phyloP scores from a whole-genome alignment of 1,140 invertebrate species.

The Condylostylus longicornis region DNA sequence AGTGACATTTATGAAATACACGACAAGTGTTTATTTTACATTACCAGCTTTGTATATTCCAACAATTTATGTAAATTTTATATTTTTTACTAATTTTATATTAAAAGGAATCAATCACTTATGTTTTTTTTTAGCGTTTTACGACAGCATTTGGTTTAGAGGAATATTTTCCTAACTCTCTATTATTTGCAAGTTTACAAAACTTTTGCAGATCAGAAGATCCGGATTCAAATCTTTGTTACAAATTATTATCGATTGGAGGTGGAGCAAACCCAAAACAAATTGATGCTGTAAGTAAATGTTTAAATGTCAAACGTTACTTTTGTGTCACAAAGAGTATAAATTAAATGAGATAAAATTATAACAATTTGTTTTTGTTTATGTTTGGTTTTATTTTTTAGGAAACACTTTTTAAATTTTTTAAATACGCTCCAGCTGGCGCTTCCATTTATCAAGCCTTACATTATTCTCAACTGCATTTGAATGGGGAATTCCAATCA shows the following conservation, averaged over 20 bases:
- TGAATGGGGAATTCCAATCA: constrained; percentile 24
- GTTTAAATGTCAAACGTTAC: not conserved
- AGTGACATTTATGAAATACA: constrained; percentile 37
- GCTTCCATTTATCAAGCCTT: constrained; percentile 36
- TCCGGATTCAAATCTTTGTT: constrained; percentile 23
- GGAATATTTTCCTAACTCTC: constrained; percentile 19
- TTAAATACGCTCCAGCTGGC: constrained; percentile 30
- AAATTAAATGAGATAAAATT: not conserved
- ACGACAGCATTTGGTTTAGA: too few relatives aligned
- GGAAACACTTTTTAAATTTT: constrained; percentile 23
- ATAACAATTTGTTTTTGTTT: not conserved
- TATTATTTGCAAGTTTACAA: constrained; percentile 23
- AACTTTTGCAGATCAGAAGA: too few relatives aligned
- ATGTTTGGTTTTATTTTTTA: constrained; percentile 5
- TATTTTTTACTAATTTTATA: constrained; percentile 20
- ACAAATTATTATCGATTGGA: constrained; percentile 17
- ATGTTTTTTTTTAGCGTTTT: too few relatives aligned
- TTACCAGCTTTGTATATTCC: constrained; percentile 19
- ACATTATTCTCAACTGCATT: constrained; percentile 35
- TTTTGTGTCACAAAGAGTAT: not conserved
- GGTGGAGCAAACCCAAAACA: not conserved
- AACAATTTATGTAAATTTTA: constrained; percentile 13
- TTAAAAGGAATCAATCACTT: constrained; percentile 22
- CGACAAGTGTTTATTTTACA: constrained; percentile 36
- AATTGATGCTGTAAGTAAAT: not conserved